Evolutionary conservation across 2,888 invertebrate species (phyloP).

Genomic region (Heteromyza rotundicornis): DNA sequence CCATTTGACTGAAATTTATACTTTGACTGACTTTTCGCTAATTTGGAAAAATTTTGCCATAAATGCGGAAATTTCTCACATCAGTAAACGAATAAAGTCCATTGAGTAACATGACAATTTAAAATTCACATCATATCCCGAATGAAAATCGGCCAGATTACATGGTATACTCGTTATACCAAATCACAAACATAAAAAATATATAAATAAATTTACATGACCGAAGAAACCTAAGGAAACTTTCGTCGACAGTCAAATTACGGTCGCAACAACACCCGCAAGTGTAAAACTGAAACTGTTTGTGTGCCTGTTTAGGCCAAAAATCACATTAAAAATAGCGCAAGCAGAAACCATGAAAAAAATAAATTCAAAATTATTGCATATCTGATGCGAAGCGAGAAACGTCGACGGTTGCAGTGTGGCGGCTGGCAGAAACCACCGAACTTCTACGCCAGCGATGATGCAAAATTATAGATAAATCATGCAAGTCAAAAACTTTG

Average conservation of each 20-base stretch:
- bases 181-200: too few species aligned
- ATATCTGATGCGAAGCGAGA: conserved; percentile 47
- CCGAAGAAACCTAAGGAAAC: conserved; percentile 15
- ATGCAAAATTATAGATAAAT: conserved; percentile 54
- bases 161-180: background rate
- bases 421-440: too few species aligned
- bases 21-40: too few species aligned
- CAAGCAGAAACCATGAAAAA: conserved; percentile 24
- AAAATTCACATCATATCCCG: conserved; percentile 26
- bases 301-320: conserved; percentile 32
- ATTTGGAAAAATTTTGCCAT: background rate
- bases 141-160: conserved; percentile 21
- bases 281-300: conserved; percentile 47
- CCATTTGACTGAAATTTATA: too few species aligned
- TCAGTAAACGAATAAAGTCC: too few species aligned
- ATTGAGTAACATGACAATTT: conserved; percentile 53
- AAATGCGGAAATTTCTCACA: too few species aligned
- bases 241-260: conserved; percentile 29
- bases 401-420: background rate
- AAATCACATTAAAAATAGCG: conserved; percentile 51
- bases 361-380: too few species aligned
- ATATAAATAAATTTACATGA: background rate
- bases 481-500: conserved; percentile 54
- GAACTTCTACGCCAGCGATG: too few species aligned
- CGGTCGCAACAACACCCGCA: conserved; percentile 53